Evolutionary conservation across 1,140 invertebrate genomes (phyloP), one percentile per base, ranked within the genome.

Genomic region (Atopsyche davidsoni): DNA sequence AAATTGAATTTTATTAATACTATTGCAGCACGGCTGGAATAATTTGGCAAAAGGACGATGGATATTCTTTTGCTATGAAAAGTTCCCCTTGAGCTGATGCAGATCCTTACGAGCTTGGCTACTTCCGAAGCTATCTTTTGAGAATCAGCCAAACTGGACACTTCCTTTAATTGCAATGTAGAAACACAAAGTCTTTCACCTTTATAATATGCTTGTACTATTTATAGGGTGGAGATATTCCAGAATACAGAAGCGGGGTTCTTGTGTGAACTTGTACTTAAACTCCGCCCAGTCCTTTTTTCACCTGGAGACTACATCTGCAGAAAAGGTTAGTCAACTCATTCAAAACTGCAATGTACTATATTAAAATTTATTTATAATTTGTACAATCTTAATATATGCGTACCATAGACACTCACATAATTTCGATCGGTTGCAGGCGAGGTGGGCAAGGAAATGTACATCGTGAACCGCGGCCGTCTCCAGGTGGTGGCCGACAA

Each of bases 171-270:
- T n/a, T n/a, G n/a, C n/a, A n/a, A n/a, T n/a, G n/a, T n/a, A n/a
- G n/a, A n/a, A n/a, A n/a, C n/a, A n/a, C n/a, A n/a, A n/a, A n/a
- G n/a, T n/a, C n/a, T n/a, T n/a, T n/a, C n/a, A n/a, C n/a, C n/a
- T n/a, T n/a, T n/a, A n/a, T n/a, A n/a, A n/a, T n/a, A n/a, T 28
- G 4, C 31, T 31, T 32, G 9, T 45, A n/a, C 13, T 13, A 25
- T 24, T 51, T 59, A 16, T 50, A 74, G 94, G 65, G 95, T 98
- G 59, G 95, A 98, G 74, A 98, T 98, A 64, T 98, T 98, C 75
- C 96, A 98, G 77, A 97, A 97, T 69, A 98, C 96, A 2, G 96
- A 98, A 73, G 94, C 95, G 24, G 95, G 96, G 21, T 98, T 98
- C 78, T 80, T 98, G 17, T 97, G 95, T 73, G 95, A 98, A 73